Base-by-base conservation (phyloP, 2,797 vertebrate genomes). In the Sebastes cheni region DNA sequence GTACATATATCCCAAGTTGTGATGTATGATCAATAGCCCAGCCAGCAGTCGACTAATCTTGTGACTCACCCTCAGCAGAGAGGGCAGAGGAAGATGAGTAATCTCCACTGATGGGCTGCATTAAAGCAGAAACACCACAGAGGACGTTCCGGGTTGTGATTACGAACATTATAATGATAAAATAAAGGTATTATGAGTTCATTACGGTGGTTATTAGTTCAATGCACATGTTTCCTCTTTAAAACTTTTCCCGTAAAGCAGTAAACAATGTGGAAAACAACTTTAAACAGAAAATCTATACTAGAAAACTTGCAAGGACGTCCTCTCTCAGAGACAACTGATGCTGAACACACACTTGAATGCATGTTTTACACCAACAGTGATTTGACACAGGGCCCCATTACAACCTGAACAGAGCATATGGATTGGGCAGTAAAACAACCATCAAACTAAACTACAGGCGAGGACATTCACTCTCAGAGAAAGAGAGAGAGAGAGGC, bases 21-120 rank as follows among this genome's bases (percentile, higher is more conserved):
- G 88, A 86, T 83, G 85, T 75, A 71, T 82, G 89, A 91, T 92
- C 91, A 90, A 90, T 90, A 88, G 75, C 20, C 14, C 52, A 27
- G 80, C 61, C 75, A 83, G 83, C 73, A 75, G 84, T 67, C 12
- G 1, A 91, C 81, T 72, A 74, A 83, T 91, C 76, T 69, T 76
- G 54, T 77, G 81, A 77, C 62, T 81, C 78, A 80, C 79, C 73
- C 55, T 12, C 82, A 67, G 77, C 55, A 65, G 72, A 65, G 52
- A 80, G 55, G 52, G 58, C 77, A 68, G 54, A 79, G 52, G 29
- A 61, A 56, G 54, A 72, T n/a, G 71, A 74, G 71, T 50, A 65
- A 80, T 79, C 66, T 81, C 64, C 67, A 54, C 75, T 75, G 75
- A 85, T 73, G 56, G 67, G 64, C 69, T 77, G 80, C 73, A 59